A percentile compares a stretch with the other conserved stretches of the same genome.
Evolutionary conservation across 2,888 invertebrate genomes (phyloP).

Genomic region (Latrodectus hesperus): DNA sequence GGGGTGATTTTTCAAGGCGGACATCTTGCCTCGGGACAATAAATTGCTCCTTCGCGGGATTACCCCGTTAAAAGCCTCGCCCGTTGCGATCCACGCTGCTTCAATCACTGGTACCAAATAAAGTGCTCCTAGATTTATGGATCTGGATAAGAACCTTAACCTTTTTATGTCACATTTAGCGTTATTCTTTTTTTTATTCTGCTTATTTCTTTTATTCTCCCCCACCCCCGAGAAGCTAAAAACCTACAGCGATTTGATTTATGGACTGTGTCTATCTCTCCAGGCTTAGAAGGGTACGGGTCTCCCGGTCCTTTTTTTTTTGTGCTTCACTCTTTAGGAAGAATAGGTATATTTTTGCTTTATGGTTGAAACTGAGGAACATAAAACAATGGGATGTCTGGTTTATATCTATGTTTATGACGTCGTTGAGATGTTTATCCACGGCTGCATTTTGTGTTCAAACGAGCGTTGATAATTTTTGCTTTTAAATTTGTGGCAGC

Average conservation of each 20-base stretch:
- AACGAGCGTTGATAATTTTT: slow-evolving; percentile 28
- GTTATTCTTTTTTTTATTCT: slow-evolving; percentile 40
- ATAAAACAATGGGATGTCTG: slow-evolving; percentile 62
- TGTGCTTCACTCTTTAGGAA: slow-evolving; percentile 5
- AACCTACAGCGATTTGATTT: slow-evolving; percentile 60
- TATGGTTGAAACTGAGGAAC: slow-evolving; percentile 55
- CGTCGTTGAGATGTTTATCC: slow-evolving; percentile 64
- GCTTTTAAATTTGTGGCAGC: neutral
- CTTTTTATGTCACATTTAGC: slow-evolving; percentile 65
- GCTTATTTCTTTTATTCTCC: neutral
- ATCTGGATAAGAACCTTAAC: slow-evolving; percentile 62
- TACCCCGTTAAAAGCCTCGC: slow-evolving; percentile 38
- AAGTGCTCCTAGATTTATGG: slow-evolving; percentile 62
- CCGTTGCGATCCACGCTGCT: slow-evolving; percentile 42
- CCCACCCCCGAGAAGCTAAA: slow-evolving; percentile 35
- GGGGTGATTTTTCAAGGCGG: slow-evolving; percentile 43
- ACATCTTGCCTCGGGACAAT: slow-evolving; percentile 49
- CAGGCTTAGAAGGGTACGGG: slow-evolving; percentile 11
- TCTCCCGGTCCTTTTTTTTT: slow-evolving; percentile 8
- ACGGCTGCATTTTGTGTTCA: slow-evolving; percentile 7
- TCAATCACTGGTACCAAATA: slow-evolving; percentile 61
- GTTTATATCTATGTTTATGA: slow-evolving; percentile 65
- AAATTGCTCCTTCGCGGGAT: slow-evolving; percentile 43
- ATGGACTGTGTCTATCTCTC: slow-evolving; percentile 42
- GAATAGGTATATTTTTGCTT: slow-evolving; percentile 44